Evolutionary conservation across 2,797 vertebrate genomes (phyloP).

Genomic region (Graptemys geographica): DNA sequence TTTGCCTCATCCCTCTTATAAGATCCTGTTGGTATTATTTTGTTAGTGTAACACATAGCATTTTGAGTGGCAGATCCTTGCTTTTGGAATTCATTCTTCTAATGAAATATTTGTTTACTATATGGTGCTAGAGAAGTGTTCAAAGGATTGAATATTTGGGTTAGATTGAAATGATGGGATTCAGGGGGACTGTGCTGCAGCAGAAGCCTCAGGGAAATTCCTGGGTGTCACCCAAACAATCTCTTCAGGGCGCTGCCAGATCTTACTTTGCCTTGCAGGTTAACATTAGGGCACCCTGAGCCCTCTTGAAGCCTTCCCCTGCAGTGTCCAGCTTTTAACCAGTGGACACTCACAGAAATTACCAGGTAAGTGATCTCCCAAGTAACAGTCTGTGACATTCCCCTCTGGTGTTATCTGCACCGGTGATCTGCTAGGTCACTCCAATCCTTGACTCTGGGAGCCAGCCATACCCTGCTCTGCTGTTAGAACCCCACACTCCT

Average conservation of each 20-base stretch:
- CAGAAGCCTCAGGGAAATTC: neutral
- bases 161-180: neutral
- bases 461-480: no score
- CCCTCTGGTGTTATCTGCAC: no score
- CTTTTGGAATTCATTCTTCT: no score
- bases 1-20: no score
- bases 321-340: no score
- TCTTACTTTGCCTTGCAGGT: neutral
- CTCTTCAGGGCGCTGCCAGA: neutral
- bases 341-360: neutral
- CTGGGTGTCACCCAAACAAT: neutral
- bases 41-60: neutral
- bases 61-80: neutral
- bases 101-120: neutral
- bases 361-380: neutral
- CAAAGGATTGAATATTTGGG: neutral
- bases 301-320: neutral
- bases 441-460: no score
- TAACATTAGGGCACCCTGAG: neutral
- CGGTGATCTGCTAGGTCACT: no score
- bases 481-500: no score
- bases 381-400: neutral
- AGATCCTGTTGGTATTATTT: no score
- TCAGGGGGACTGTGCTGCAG: neutral
- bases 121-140: neutral